Evolutionary conservation across 2,113 vertebrate species (phyloP), one percentile per base, ranked within the genome.

Genomic region (Electrona antarctica): DNA sequence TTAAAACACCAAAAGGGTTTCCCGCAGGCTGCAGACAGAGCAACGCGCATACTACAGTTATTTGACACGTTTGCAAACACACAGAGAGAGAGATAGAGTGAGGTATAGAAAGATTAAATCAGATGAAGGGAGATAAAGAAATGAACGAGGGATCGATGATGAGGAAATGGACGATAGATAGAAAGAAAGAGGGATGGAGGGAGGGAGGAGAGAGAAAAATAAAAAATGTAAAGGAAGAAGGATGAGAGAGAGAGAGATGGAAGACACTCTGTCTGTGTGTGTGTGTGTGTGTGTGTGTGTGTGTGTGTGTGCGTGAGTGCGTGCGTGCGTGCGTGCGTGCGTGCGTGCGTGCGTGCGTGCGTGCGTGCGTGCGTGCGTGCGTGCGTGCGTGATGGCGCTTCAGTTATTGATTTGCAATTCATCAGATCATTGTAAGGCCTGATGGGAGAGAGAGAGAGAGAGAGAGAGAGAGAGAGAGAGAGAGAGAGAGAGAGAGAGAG

Each of bases 351-450:
- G 3, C 78, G 58, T 10, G 8, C 2, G 33, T 41, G 33, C 2
- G 33, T 4, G 33, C 2, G 33, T 41, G 33, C 2, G 33, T 41
- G 33, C 2, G 33, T 41, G 33, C 2, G 33, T 41, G 33, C 2
- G 33, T 4, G 74, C 75, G 78, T 41, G 3, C 79, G 74, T 77
- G 78, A 86, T 78, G 81, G 75, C 73, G 69, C 81, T 85, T 88
- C 69, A 82, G 52, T 87, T 83, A 90, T 84, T 67, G 80, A 90
- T 87, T 82, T 79, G 65, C 74, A 78, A 83, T 79, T 90, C 78
- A 87, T 86, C 81, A 81, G 78, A 87, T 88, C 83, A 88, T 75
- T 50, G 67, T 58, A 78, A 67, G 14, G 81, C 52, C n/a, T 13
- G 57, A 49, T 52, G 52, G 52, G 12, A 0, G 63, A 51, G 13